phyloP scores from a whole-genome alignment of 1,140 invertebrate species.

The Neodiprion fabricii region DNA sequence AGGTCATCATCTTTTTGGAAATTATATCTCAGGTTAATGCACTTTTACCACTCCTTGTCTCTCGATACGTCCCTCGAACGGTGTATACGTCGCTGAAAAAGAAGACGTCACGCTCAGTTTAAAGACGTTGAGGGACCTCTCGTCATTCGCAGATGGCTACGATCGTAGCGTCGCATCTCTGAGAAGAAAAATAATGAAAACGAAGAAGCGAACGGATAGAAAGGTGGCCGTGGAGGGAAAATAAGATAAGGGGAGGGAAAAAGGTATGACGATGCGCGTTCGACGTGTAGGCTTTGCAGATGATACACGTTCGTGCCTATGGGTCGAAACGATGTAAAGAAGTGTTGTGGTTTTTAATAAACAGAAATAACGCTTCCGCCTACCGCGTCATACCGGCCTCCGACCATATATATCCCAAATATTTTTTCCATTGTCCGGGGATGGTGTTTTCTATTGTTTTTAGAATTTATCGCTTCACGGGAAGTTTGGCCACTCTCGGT shows the following conservation, averaged over 20 bases:
- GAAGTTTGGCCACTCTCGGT: slow-evolving; percentile 48
- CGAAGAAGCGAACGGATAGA: background rate
- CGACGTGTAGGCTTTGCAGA: background rate
- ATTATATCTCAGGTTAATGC: slow-evolving; percentile 8
- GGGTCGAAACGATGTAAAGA: slow-evolving; percentile 1
- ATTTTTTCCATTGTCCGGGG: slow-evolving; percentile 59
- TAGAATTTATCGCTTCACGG: slow-evolving; percentile 59
- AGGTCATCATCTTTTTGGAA: background rate
- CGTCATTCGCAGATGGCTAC: slow-evolving; percentile 17
- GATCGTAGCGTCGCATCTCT: slow-evolving; percentile 9
- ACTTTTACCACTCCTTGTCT: slow-evolving; percentile 15
- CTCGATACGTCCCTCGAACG: background rate
- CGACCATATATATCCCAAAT: slow-evolving; percentile 32
- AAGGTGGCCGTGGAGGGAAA: background rate
- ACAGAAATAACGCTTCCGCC: slow-evolving; percentile 43
- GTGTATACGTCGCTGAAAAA: too few relatives aligned
- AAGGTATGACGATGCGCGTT: background rate
- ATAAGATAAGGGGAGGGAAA: slow-evolving; percentile 4
- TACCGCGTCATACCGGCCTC: background rate
- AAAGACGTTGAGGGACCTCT: slow-evolving; percentile 8
- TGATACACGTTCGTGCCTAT: background rate
- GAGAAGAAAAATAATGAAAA: slow-evolving; percentile 13
- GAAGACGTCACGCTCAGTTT: too few relatives aligned
- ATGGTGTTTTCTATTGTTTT: slow-evolving; percentile 59
- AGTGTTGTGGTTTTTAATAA: slow-evolving; percentile 32